A percentile compares a stretch with the other conserved stretches of the same genome.
Conservation (phyloP, 37 sponge, comb jelly and placozoan species). For the Ianthella basta region DNA sequence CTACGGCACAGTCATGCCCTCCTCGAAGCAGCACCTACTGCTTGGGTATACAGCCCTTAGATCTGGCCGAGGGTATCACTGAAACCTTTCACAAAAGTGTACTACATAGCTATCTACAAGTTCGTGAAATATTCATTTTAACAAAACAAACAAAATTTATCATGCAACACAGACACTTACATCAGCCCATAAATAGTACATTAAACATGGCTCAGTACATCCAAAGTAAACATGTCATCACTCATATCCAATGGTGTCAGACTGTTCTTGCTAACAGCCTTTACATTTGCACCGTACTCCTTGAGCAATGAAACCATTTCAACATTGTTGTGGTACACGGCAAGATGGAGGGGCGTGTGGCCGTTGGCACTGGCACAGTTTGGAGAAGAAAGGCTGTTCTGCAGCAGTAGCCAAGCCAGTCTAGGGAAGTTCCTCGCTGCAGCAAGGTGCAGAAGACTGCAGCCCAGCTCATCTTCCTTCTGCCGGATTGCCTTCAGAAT, state of each 20-base stretch:
- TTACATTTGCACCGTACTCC: background rate
- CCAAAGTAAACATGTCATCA: conserved; percentile 13
- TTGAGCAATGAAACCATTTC: conserved; percentile 7
- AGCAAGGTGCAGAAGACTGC: conserved; percentile 18
- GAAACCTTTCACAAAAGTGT: too few relatives aligned
- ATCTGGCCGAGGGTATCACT: too few relatives aligned
- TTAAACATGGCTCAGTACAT: background rate
- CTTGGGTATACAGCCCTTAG: too few relatives aligned
- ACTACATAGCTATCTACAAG: too few relatives aligned
- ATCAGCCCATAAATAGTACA: too few relatives aligned
- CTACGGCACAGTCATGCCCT: too few relatives aligned
- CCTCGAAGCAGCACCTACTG: too few relatives aligned
- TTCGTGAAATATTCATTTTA: too few relatives aligned
- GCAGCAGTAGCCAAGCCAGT: conserved; percentile 17
- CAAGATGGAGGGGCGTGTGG: conserved; percentile 24
- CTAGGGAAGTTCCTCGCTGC: conserved; percentile 8
- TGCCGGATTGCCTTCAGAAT: background rate
- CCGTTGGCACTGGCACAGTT: background rate
- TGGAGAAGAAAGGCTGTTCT: background rate
- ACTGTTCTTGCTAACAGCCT: background rate
- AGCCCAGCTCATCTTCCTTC: background rate
- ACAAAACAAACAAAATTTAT: too few relatives aligned
- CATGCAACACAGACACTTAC: too few relatives aligned
- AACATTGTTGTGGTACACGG: background rate
- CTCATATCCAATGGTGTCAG: background rate